A percentile compares a stretch with the other conserved stretches of the same genome.
These are phyloP conservation scores for Tetramorium simillimum DNA, from an alignment of 1,140 invertebrate species.

Conservation along the genomic window DNA sequence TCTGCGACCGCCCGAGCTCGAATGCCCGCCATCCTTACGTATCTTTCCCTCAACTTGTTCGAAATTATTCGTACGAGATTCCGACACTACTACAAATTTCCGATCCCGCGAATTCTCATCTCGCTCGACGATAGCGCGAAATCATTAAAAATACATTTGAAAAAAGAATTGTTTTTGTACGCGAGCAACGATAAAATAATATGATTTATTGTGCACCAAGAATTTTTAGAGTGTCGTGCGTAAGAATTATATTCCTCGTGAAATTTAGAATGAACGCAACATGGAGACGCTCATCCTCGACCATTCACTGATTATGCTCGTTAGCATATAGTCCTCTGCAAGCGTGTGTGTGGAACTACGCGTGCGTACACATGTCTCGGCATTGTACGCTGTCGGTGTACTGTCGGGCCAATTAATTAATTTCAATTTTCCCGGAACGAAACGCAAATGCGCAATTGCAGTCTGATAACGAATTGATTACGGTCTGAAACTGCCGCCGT, in stretches of 20 bases:
- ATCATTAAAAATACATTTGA: background rate
- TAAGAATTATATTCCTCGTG: background rate
- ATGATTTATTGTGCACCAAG: background rate
- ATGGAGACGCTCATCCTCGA: constrained; percentile 29
- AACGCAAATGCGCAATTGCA: constrained; percentile 79
- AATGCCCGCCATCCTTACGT: constrained; percentile 1
- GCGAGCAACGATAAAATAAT: background rate
- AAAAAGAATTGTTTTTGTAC: background rate
- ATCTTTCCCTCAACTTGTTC: background rate
- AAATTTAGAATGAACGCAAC: constrained; percentile 1
- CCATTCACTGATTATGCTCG: constrained; percentile 76
- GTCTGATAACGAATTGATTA: constrained; percentile 82
- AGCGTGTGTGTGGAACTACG: constrained; percentile 44
- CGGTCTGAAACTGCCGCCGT: constrained; percentile 73
- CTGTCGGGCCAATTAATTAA: constrained; percentile 81
- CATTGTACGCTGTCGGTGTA: constrained; percentile 56
- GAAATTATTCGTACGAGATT: background rate
- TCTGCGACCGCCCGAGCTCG: background rate
- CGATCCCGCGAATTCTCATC: background rate
- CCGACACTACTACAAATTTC: background rate
- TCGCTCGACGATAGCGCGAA: background rate
- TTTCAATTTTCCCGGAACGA: constrained; percentile 82
- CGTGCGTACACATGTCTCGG: constrained; percentile 29
- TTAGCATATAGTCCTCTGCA: constrained; percentile 74
- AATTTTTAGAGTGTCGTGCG: background rate